Evolutionary conservation across 2,797 vertebrate genomes (phyloP), one percentile per base, ranked within the genome.

Genomic region (Leuciscus waleckii): DNA sequence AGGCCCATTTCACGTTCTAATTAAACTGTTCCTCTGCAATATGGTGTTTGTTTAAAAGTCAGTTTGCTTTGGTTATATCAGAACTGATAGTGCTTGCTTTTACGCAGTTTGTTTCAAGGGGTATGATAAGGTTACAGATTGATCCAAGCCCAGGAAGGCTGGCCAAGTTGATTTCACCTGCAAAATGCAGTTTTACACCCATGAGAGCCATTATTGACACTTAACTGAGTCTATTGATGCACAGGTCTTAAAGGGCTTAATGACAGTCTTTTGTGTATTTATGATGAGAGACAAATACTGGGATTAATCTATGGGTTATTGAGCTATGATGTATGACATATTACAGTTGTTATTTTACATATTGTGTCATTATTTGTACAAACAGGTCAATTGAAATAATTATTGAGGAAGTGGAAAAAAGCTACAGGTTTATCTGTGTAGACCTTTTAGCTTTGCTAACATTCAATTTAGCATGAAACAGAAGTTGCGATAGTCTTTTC

Each of bases 1-100:
- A 23, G 21, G 4, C 23, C 41, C 5, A 7, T 26, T 29, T 67
- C 46, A 32, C 63, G 16, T 43, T 70, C 37, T 58, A 67, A 67
- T 75, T 76, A 21, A 63, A 69, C 14, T 61, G 65, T 35, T 69
- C 9, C 39, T 58, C 13, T 43, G 74, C 19, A 70, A 19, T 69
- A 68, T 85, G 39, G 49, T 79, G 51, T 85, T 85, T 79, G 29
- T 79, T 58, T 70, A 37, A 46, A 78, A n/a, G 67, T 56, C 65
- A 43, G 26, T 71, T 70, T 71, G 46, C 49, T 58, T 23, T 84
- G n/a, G 61, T 41, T 70, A 35, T n/a, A 78, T 70, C 65, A 58
- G n/a, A 43, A 69, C 37, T 78, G 79, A 81, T 81, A 54, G 65
- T 54, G 65, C 14, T 81, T 68, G 43, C 23, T 68, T 80, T 68